phyloP scores from a whole-genome alignment of 2,888 invertebrate species.

The Eristalinus aeneus region DNA sequence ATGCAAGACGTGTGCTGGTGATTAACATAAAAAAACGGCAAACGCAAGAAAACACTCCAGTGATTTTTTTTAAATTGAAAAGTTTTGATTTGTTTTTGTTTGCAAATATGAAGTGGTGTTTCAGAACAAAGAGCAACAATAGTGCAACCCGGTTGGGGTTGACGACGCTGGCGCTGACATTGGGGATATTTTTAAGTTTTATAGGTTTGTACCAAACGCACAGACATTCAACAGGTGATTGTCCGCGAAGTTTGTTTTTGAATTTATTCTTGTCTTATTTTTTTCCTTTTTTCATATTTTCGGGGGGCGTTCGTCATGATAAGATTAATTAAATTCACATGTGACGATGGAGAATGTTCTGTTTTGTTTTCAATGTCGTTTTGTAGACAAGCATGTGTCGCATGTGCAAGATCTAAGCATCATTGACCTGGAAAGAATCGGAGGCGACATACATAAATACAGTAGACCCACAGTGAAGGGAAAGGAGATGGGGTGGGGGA shows the following conservation, averaged over 20 bases:
- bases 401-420: slow-evolving; percentile 46
- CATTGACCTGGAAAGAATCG: slow-evolving; percentile 60
- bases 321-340: slow-evolving; percentile 50
- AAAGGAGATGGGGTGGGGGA: not conserved
- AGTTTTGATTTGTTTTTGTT: not conserved
- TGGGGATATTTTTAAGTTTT: slow-evolving; percentile 34
- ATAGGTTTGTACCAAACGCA: slow-evolving; percentile 60
- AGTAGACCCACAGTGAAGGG: not conserved
- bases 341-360: slow-evolving; percentile 23
- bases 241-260: slow-evolving; percentile 5
- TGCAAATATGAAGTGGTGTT: slow-evolving; percentile 61
- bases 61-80: not conserved
- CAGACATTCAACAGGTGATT: slow-evolving; percentile 46
- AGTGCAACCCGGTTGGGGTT: slow-evolving; percentile 30
- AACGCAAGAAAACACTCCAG: not conserved
- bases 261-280: not conserved
- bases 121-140: slow-evolving; percentile 55
- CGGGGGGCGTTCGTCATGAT: slow-evolving; percentile 29
- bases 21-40: slow-evolving; percentile 5
- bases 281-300: not conserved
- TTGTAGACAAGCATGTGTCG: slow-evolving; percentile 4
- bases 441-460: not conserved
- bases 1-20: slow-evolving; percentile 59
- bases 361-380: slow-evolving; percentile 3
- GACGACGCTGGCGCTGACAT: slow-evolving; percentile 23